These are phyloP conservation scores for Hermaeophaga mercurialis DNA, from an alignment of 2,888 invertebrate genomes.

Conservation along the genomic window DNA sequence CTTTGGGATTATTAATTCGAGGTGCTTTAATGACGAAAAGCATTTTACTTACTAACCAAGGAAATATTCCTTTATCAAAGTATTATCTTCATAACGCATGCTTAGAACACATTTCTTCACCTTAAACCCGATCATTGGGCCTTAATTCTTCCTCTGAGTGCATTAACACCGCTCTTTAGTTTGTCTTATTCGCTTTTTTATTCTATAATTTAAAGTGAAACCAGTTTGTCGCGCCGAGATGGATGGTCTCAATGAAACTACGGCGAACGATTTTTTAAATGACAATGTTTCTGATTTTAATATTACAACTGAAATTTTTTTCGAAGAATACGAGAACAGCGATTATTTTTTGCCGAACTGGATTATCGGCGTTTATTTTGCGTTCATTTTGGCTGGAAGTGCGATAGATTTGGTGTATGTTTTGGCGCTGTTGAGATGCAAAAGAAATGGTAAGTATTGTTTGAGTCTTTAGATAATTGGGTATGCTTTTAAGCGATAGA, in stretches of 20 bases:
- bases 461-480: too few relatives aligned
- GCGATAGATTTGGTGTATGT: slow-evolving; percentile 43
- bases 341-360: slow-evolving; percentile 36
- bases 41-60: too few relatives aligned
- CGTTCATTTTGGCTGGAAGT: slow-evolving; percentile 42
- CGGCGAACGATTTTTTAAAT: slow-evolving; percentile 4
- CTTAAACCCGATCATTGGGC: not conserved
- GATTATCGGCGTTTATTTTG: slow-evolving; percentile 45
- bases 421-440: slow-evolving; percentile 57
- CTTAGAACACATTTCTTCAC: too few relatives aligned
- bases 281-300: not conserved
- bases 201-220: slow-evolving; percentile 22
- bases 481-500: too few relatives aligned
- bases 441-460: slow-evolving; percentile 58
- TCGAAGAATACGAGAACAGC: slow-evolving; percentile 14
- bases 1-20: too few relatives aligned
- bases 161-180: slow-evolving; percentile 27
- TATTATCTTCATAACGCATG: too few relatives aligned
- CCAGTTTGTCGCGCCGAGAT: slow-evolving; percentile 21
- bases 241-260: slow-evolving; percentile 13
- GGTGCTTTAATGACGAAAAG: too few relatives aligned
- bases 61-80: too few relatives aligned
- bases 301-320: slow-evolving; percentile 19
- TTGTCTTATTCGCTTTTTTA: slow-evolving; percentile 28
- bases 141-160: slow-evolving; percentile 16